A percentile compares a stretch with the other conserved stretches of the same genome.
These are phyloP conservation scores for Scaptomyza reducta DNA, from an alignment of 2,888 invertebrate genomes.

Conservation along the genomic window DNA sequence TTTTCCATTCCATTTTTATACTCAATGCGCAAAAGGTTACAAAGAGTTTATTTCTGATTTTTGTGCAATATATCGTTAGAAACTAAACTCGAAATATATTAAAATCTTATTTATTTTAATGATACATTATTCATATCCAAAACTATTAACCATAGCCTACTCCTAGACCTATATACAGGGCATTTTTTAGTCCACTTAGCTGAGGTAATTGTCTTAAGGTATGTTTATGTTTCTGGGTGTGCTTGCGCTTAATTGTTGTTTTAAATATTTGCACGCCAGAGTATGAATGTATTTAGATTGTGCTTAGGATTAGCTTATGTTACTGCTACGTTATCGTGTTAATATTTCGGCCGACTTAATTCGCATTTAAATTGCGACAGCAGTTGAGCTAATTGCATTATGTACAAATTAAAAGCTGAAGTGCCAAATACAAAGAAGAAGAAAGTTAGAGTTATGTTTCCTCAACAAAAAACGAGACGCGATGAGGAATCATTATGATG, in stretches of 20 bases:
- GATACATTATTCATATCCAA: too few relatives aligned
- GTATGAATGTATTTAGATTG: slow-evolving; percentile 31
- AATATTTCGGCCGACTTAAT: slow-evolving; percentile 52
- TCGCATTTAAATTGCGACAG: slow-evolving; percentile 61
- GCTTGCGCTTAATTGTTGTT: slow-evolving; percentile 59
- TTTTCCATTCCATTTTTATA: slow-evolving; percentile 53
- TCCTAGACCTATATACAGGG: not conserved
- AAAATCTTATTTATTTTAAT: not conserved
- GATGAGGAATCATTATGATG: slow-evolving; percentile 24
- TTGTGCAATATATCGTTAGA: not conserved
- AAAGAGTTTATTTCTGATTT: not conserved
- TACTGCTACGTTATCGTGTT: slow-evolving; percentile 39
- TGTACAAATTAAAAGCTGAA: slow-evolving; percentile 48
- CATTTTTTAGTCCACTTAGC: not conserved
- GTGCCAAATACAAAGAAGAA: slow-evolving; percentile 34
- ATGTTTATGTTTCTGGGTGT: slow-evolving; percentile 52
- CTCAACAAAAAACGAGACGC: slow-evolving; percentile 34
- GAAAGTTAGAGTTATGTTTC: slow-evolving; percentile 29
- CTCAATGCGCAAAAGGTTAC: not conserved
- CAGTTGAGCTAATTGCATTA: slow-evolving; percentile 49
- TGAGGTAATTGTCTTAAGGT: not conserved
- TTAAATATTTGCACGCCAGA: slow-evolving; percentile 61
- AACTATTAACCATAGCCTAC: not conserved
- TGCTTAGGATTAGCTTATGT: slow-evolving; percentile 23
- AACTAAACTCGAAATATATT: not conserved